Evolutionary conservation across 2,113 vertebrate genomes (phyloP).

Genomic region (Lipotes vexillifer): DNA sequence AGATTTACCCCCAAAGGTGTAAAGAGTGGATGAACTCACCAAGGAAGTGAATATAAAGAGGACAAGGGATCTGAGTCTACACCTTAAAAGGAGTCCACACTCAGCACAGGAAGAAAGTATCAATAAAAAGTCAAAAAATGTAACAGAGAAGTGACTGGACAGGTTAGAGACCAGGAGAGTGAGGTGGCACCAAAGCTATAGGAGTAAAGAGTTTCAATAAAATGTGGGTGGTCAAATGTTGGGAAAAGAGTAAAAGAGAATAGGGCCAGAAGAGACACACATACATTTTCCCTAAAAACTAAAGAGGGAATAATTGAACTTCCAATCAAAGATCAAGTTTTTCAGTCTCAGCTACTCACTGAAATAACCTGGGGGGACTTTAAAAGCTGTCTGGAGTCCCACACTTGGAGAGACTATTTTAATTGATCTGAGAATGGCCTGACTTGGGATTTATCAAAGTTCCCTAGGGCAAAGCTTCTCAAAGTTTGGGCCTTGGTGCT

Average conservation of each 20-base stretch:
- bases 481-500: neutral
- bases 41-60: neutral
- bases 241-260: neutral
- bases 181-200: neutral
- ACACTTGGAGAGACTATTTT: neutral
- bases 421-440: neutral
- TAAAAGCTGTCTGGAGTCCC: neutral
- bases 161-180: neutral
- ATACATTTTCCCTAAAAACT: neutral
- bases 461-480: neutral
- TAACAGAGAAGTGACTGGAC: neutral
- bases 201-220: neutral
- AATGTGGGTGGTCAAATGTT: neutral
- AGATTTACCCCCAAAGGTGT: neutral
- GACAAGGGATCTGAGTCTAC: neutral
- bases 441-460: neutral
- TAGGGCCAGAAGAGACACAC: neutral
- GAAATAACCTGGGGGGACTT: neutral
- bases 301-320: neutral
- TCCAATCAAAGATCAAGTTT: neutral
- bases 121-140: neutral
- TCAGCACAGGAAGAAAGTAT: neutral
- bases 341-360: neutral
- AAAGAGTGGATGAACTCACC: neutral
- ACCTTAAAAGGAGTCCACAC: neutral